These are phyloP conservation scores for Sinocyclocheilus anshuiensis DNA, from an alignment of 2,113 vertebrate genomes.

Conservation along the genomic window DNA sequence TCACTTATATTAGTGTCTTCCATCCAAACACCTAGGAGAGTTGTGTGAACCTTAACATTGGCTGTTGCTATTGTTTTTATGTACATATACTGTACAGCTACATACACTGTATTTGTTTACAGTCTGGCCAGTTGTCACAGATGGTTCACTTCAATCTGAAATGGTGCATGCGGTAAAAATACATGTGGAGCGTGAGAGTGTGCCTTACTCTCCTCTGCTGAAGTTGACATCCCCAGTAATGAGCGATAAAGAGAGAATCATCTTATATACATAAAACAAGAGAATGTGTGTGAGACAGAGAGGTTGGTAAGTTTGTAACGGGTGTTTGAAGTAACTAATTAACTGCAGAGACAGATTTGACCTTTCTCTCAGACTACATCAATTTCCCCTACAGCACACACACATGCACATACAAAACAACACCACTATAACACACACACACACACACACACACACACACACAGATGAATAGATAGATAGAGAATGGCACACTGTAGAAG, in stretches of 20 bases:
- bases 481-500: background rate
- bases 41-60: background rate
- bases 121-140: slow-evolving; percentile 1
- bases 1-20: background rate
- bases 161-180: background rate
- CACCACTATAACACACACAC: too few relatives aligned
- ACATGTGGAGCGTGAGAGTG: background rate
- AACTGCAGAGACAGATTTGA: slow-evolving; percentile 46
- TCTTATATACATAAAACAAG: slow-evolving; percentile 2
- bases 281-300: background rate
- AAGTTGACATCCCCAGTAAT: background rate
- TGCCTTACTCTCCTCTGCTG: background rate
- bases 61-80: background rate
- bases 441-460: background rate
- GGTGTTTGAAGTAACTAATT: slow-evolving; percentile 44
- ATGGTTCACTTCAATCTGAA: background rate
- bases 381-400: slow-evolving; percentile 23
- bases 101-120: background rate
- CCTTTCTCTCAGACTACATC: slow-evolving; percentile 46
- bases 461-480: background rate
- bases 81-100: background rate
- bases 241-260: background rate
- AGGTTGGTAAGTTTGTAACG: background rate
- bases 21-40: background rate
- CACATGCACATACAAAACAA: background rate